phyloP scores from a whole-genome alignment of 1,140 invertebrate genomes.

The Drosophila littoralis region DNA sequence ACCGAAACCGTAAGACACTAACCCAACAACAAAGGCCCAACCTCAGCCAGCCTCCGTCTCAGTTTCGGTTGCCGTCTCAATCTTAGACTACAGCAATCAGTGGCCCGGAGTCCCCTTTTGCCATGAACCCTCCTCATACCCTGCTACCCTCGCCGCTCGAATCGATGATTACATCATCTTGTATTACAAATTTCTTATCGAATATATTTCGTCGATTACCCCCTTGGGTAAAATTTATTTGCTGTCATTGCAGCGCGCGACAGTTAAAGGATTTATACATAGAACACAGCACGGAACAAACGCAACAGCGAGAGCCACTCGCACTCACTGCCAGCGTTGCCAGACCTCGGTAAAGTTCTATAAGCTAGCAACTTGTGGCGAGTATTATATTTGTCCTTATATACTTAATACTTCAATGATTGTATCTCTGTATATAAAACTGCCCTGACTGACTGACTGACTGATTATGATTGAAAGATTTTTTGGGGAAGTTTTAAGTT shows the following conservation, averaged over 20 bases:
- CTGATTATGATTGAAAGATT: too few relatives aligned
- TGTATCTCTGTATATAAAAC: too few relatives aligned
- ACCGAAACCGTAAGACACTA: slow-evolving; percentile 3
- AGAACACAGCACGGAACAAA: slow-evolving; percentile 35
- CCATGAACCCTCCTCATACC: background rate
- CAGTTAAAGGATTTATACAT: slow-evolving; percentile 83
- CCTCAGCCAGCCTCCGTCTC: slow-evolving; percentile 7
- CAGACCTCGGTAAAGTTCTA: slow-evolving; percentile 14
- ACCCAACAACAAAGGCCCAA: background rate
- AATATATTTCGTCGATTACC: slow-evolving; percentile 84
- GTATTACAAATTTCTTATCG: slow-evolving; percentile 81
- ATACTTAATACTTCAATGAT: too few relatives aligned
- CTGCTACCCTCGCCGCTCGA: slow-evolving; percentile 6
- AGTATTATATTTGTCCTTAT: background rate
- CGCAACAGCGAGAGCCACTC: background rate
- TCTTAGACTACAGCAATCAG: slow-evolving; percentile 57
- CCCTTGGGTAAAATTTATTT: slow-evolving; percentile 84
- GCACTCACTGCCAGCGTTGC: slow-evolving; percentile 11
- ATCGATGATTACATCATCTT: slow-evolving; percentile 83
- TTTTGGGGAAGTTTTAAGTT: too few relatives aligned
- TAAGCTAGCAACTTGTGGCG: background rate
- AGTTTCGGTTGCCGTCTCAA: slow-evolving; percentile 12
- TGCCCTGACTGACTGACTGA: too few relatives aligned
- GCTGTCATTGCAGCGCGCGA: slow-evolving; percentile 78
- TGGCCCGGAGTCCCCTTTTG: slow-evolving; percentile 38